phyloP scores from a whole-genome alignment of 2,797 vertebrate species.

The Artibeus jamaicensis region DNA sequence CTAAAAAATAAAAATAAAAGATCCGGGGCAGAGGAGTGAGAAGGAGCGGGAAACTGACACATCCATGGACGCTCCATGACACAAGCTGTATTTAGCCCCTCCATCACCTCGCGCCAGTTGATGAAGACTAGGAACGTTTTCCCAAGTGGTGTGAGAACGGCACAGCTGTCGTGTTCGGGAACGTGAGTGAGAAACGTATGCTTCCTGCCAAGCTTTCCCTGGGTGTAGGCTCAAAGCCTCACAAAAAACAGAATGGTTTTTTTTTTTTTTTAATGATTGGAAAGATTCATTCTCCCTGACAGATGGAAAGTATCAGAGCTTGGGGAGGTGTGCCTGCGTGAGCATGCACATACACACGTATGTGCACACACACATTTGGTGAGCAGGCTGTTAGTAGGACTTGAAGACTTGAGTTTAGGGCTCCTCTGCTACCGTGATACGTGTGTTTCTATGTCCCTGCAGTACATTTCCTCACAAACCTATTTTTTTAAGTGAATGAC shows the following conservation, averaged over 20 bases:
- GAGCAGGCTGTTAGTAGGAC: not conserved
- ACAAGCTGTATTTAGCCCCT: conserved; percentile 66
- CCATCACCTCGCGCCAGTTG: conserved; percentile 67
- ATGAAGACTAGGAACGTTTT: conserved; percentile 69
- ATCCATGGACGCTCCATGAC: conserved; percentile 50
- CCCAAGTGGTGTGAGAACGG: conserved; percentile 68
- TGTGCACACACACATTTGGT: not conserved
- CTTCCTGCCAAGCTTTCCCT: conserved; percentile 74
- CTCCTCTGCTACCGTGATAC: not conserved
- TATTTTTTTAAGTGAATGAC: conserved; percentile 35
- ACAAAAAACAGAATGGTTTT: conserved; percentile 64
- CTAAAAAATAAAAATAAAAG: not conserved
- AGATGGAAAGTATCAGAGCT: conserved; percentile 74
- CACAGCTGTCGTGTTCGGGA: conserved; percentile 74
- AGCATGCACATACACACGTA: not conserved
- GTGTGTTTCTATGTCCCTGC: not conserved
- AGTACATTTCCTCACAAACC: not conserved
- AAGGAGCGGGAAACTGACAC: conserved; percentile 61
- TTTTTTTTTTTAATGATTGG: conserved; percentile 60
- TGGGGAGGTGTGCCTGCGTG: conserved; percentile 2
- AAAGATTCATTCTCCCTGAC: conserved; percentile 64
- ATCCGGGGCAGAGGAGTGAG: not conserved
- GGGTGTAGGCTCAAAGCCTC: conserved; percentile 61
- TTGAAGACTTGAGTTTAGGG: not conserved
- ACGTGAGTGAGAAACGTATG: conserved; percentile 73